These are phyloP conservation scores for Osmerus eperlanus DNA, from an alignment of 2,113 vertebrate genomes.

Conservation along the genomic window DNA sequence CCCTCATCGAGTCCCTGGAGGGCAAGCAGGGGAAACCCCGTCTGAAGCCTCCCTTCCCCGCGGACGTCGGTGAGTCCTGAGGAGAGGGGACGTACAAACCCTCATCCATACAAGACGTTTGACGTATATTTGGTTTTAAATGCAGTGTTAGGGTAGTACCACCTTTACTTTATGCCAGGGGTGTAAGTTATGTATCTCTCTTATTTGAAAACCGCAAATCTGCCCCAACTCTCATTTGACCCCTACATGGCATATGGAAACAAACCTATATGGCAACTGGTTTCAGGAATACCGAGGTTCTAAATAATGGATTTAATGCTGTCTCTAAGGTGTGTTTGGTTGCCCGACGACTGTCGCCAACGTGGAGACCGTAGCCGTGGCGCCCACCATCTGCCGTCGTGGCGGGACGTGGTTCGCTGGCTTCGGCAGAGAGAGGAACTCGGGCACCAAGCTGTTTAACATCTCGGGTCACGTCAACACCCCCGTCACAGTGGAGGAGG, in stretches of 20 bases:
- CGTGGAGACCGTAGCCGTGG: constrained; percentile 91
- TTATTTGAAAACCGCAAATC: neutral
- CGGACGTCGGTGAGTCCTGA: constrained; percentile 78
- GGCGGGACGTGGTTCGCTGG: constrained; percentile 88
- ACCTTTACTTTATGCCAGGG: too few species aligned
- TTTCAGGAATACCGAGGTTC: neutral
- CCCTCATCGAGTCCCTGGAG: constrained; percentile 95
- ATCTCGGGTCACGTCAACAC: constrained; percentile 94
- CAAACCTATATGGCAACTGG: too few species aligned
- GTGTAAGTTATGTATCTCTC: neutral
- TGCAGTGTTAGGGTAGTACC: too few species aligned
- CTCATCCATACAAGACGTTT: too few species aligned
- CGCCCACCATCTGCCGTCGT: constrained; percentile 93
- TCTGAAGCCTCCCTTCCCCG: constrained; percentile 94
- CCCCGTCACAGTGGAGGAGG: constrained; percentile 95
- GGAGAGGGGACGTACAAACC: neutral
- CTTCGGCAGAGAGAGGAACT: constrained; percentile 93
- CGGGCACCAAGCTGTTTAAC: constrained; percentile 95
- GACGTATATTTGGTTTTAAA: too few species aligned
- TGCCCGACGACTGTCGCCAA: constrained; percentile 96
- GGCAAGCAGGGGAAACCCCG: constrained; percentile 97
- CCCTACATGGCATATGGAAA: neutral
- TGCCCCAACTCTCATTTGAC: too few species aligned
- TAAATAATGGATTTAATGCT: neutral
- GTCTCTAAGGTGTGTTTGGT: constrained; percentile 84